Evolutionary conservation across 1,140 invertebrate species (phyloP).

Genomic region (Brachionus asplanchnoidis): DNA sequence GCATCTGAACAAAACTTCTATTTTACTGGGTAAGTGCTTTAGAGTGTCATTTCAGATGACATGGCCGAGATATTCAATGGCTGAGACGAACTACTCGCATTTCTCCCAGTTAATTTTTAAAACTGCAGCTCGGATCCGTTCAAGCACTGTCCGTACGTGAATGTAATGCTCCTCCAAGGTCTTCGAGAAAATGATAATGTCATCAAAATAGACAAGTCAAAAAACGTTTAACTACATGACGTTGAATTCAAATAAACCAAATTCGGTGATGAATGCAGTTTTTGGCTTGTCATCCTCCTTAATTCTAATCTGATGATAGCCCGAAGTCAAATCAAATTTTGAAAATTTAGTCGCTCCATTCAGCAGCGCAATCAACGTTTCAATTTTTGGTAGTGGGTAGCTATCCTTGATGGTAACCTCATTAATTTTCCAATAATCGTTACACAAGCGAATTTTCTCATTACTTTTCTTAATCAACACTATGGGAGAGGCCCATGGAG

Average conservation of each 20-base stretch:
- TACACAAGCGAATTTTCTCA: not conserved
- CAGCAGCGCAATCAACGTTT: not conserved
- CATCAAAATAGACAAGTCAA: not conserved
- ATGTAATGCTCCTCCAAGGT: not conserved
- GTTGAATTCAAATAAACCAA: constrained; percentile 45
- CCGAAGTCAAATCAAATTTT: no score
- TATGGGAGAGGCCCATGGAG: no score
- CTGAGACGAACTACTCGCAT: no score
- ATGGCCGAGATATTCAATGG: no score
- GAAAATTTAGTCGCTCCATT: not conserved
- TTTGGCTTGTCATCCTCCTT: not conserved
- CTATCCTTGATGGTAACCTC: not conserved
- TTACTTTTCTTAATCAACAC: no score
- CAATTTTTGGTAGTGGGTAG: not conserved
- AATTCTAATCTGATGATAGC: not conserved
- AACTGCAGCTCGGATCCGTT: no score
- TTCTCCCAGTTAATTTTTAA: no score
- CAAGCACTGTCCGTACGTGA: no score
- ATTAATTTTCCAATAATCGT: not conserved
- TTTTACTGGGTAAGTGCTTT: no score
- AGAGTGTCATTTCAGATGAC: no score
- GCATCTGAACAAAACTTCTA: no score
- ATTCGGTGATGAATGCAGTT: constrained; percentile 21
- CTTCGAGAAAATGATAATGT: not conserved
- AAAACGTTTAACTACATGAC: constrained; percentile 50